Percentiles rank a stretch among this genome's conserved stretches.
Conservation (phyloP, 2,888 invertebrate species). For the Plagiodera versicolora region DNA sequence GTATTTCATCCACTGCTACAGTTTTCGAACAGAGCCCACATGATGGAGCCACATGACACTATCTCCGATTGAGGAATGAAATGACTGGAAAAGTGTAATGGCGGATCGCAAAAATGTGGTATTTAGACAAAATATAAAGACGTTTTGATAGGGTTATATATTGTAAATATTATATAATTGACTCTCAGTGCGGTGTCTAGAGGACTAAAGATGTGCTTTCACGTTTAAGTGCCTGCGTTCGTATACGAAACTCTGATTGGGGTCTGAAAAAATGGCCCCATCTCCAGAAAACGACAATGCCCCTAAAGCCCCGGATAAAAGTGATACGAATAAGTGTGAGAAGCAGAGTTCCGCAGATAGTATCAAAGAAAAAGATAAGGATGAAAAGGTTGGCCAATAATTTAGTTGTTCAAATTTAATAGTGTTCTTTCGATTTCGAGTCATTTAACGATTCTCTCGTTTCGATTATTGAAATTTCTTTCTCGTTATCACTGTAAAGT, state of each 20-base stretch:
- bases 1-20: background rate
- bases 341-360: slow-evolving; percentile 56
- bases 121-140: slow-evolving; percentile 40
- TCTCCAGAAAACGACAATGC: slow-evolving; percentile 76
- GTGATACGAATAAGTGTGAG: slow-evolving; percentile 58
- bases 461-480: no score
- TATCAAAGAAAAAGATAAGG: slow-evolving; percentile 42
- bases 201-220: slow-evolving; percentile 26
- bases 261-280: slow-evolving; percentile 66
- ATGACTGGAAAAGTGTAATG: slow-evolving; percentile 40
- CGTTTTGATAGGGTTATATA: slow-evolving; percentile 26
- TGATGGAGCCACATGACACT: background rate
- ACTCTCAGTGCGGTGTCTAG: slow-evolving; percentile 22
- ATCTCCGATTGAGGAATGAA: background rate
- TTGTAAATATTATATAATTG: slow-evolving; percentile 17
- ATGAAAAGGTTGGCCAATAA: slow-evolving; percentile 40
- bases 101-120: slow-evolving; percentile 50
- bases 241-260: slow-evolving; percentile 26
- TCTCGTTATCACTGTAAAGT: background rate
- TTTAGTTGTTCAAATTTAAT: background rate
- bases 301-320: slow-evolving; percentile 75
- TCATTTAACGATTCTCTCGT: background rate
- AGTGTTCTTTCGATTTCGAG: no score
- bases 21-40: background rate
- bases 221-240: slow-evolving; percentile 30